These are phyloP conservation scores for Neoscelio sp. DNA, from an alignment of 2,888 invertebrate species.

Conservation along the genomic window DNA sequence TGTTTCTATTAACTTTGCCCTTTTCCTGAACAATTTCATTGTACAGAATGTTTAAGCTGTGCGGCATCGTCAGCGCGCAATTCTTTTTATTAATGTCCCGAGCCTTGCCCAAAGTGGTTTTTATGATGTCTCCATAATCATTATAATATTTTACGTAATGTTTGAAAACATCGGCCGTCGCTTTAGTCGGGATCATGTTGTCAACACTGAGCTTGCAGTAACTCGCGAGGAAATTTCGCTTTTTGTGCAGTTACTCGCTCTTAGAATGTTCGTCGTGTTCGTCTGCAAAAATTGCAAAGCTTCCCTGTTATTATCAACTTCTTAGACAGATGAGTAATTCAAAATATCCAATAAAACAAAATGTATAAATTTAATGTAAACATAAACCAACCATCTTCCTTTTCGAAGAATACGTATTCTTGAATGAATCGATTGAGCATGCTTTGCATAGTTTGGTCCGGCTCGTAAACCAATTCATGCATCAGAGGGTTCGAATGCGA, in stretches of 20 bases:
- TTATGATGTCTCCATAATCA: constrained; percentile 99
- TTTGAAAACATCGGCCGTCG: constrained; percentile 97
- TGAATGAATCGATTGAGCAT: constrained; percentile 96
- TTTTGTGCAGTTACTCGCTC: constrained; percentile 98
- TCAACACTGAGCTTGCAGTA: constrained; percentile 99
- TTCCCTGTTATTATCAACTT: too few relatives aligned
- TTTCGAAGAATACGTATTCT: constrained; percentile 96
- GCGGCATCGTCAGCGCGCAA: constrained; percentile 96
- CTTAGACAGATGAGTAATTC: too few relatives aligned
- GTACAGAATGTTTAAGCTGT: constrained; percentile 95
- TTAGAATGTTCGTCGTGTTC: constrained; percentile 97
- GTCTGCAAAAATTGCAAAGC: too few relatives aligned
- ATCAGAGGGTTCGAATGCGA: constrained; percentile 84
- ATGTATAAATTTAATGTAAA: neutral
- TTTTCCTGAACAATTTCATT: constrained; percentile 85
- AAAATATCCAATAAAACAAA: too few relatives aligned
- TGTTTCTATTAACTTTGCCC: constrained; percentile 86
- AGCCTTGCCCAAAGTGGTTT: constrained; percentile 97
- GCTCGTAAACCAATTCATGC: constrained; percentile 89
- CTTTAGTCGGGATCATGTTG: constrained; percentile 96
- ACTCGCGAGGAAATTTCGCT: constrained; percentile 97
- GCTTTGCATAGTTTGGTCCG: constrained; percentile 91
- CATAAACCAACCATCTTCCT: constrained; percentile 90
- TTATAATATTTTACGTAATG: constrained; percentile 99
- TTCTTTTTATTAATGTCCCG: constrained; percentile 98